Evolutionary conservation across 2,888 invertebrate genomes (phyloP), one percentile per base, ranked within the genome.

Genomic region (Lepidochrysops patricia): DNA sequence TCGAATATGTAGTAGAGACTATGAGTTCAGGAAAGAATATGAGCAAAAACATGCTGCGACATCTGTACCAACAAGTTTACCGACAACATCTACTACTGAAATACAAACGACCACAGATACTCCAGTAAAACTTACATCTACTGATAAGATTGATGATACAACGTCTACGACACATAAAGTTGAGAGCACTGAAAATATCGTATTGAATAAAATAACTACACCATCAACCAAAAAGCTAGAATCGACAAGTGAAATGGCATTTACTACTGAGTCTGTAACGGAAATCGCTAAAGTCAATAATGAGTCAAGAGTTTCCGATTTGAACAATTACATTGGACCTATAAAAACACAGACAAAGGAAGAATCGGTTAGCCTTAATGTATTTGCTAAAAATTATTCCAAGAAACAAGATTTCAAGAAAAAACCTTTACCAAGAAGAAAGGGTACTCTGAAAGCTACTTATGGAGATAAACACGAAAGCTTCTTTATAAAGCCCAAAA

Each of bases 381-480:
- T 75, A 1, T 57, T 71, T 0, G 61, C 68, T 6, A 83, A 83
- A 68, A 61, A 66, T 12, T 63, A 70, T 50, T 61, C 63, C 2
- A 84, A 82, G 57, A 86, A 86, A 65, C 79, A 81, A 32, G 80
- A 81, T 9, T 61, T 70, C 26, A 82, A 78, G 65, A 89, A 89
- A 64, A 89, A 87, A 57, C 72, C 80, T 15, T 67, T 83, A 1
- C 79, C 84, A 1, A 75, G 90, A 66, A 74, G 89, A 60, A 90
- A 90, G 69, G 89, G 90, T 2, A 90, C 89, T 2, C 68, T 90
- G 0, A 89, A 89, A 72, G 86, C 89, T 32, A 90, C 89, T 0
- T 90, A 90, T 62, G 89, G 89, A n/a, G 85, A 89, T 49, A 87
- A 82, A 70, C 84, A 85, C 64, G 84, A 86, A 34, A 79, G 78